Base-by-base conservation (phyloP, 53 echinoderm and acorn worm genomes). In the Crossaster papposus region DNA sequence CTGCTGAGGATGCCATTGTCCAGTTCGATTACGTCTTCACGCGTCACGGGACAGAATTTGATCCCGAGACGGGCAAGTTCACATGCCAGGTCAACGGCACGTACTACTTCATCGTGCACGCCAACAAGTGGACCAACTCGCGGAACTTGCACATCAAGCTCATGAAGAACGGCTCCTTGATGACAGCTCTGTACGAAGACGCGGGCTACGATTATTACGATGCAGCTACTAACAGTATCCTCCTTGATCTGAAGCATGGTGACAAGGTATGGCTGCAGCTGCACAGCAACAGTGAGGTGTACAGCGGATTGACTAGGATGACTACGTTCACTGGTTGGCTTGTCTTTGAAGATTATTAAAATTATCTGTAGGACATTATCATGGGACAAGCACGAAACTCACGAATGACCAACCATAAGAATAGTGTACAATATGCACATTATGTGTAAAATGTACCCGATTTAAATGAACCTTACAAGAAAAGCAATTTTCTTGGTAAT, bases 21-120 rank as follows among this genome's bases (percentile, higher is more conserved):
- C 71, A 91, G 55, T 97, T 95, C 28, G 95, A 97, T 72, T 92
- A 92, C 51, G 71, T 94, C 17, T 97, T 97, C 77, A 90, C 82
- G 14, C 94, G 94, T 37, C 82, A 91, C 51, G 97, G 97, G 2
- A 51, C 91, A 9, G 97, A 97, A 64, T 95, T 97, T 31, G 97
- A 97, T 54, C 54, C 78, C 1, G 94, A 93, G 10, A 88, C 91
- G 10, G 94, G 97, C 22, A 79, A 91, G 50, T 97, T 97, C 88
- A 90, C 90, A 1, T 95, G 95, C 38, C 89, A 93, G 20, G 93
- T 97, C 31, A 97, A 97, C 72, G 97, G 97, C 4, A 95, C 95
- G 29, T 97, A 97, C 79, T 97, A 97, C 91, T 97, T 97, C 72
- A 80, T 94, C 33, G 54, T 97, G n/a, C 97, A 97, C 37, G 97